Evolutionary conservation across 2,888 invertebrate genomes (phyloP).

Genomic region (Macrosoma leucophasiata): DNA sequence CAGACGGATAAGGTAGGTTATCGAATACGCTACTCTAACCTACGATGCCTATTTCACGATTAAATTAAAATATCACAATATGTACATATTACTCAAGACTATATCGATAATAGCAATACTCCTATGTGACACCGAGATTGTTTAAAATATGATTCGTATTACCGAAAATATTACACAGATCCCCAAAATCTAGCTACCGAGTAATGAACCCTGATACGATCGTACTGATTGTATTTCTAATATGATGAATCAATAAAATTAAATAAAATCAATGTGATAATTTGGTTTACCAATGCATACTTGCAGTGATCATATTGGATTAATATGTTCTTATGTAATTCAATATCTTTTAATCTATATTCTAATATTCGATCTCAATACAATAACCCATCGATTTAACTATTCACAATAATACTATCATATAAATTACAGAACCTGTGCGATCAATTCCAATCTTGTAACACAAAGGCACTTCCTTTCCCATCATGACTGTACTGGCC

Average conservation of each 20-base stretch:
- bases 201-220: too few relatives aligned
- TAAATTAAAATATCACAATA: constrained; percentile 75
- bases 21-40: constrained; percentile 51
- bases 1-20: constrained; percentile 47
- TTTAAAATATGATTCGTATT: constrained; percentile 28
- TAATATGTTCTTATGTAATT: constrained; percentile 19
- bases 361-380: constrained; percentile 36
- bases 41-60: constrained; percentile 62
- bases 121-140: constrained; percentile 39
- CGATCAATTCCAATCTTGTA: constrained; percentile 32
- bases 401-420: constrained; percentile 47
- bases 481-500: constrained; percentile 31
- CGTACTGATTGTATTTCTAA: too few relatives aligned
- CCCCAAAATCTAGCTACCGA: constrained; percentile 35
- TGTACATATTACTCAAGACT: constrained; percentile 66
- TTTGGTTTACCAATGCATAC: constrained; percentile 8
- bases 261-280: constrained; percentile 13
- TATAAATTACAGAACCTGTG: constrained; percentile 35
- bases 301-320: constrained; percentile 4
- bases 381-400: constrained; percentile 37
- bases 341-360: constrained; percentile 24
- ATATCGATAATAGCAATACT: constrained; percentile 59
- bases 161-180: constrained; percentile 38
- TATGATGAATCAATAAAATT: constrained; percentile 13
- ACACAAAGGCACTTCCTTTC: constrained; percentile 53